Base-by-base conservation (phyloP, 2,113 vertebrate species). In the Corythoichthys intestinalis region DNA sequence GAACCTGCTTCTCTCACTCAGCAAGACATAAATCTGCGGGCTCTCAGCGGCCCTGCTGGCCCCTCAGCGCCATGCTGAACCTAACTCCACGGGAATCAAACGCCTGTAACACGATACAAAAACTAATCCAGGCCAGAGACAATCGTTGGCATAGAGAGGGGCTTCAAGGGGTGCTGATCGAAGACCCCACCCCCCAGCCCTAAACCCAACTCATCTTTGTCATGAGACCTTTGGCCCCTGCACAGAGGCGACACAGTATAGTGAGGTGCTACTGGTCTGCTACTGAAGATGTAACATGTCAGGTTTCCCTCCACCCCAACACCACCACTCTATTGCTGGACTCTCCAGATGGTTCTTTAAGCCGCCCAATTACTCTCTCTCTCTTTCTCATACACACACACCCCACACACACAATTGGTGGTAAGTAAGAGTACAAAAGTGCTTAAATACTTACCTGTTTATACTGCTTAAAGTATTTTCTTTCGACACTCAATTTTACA, bases 1-100 rank as follows among this genome's bases (percentile, higher is more conserved):
- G 87, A 93, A 92, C 91, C 92, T 93, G 92, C 91, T 92, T 87
- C 84, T 87, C 89, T 92, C 91, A 92, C 89, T 91, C 90, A 91
- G 86, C 86, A 82, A 87, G 76, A 79, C 88, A 89, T 90, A 93
- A 92, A 92, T 91, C 91, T 90, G 71, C 13, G 61, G 70, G 75
- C 86, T 88, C 80, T 88, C 87, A 85, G 85, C 90, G 66, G 79
- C 87, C 65, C 85, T 83, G 83, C 81, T 78, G 82, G 84, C 79
- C 78, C 56, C 78, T 86, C 87, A 82, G 83, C 82, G 77, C 81
- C 88, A 84, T 80, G 84, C 88, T 87, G 84, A 86, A 88, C 87
- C 86, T 83, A 78, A 89, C 89, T 90, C 89, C 80, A 83, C 82
- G 65, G 86, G 89, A 91, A 92, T 88, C 90, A 89, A 89, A 88